A percentile compares a stretch with the other conserved stretches of the same genome.
Conservation (phyloP, 2,888 invertebrate species). For the Thera obeliscata region DNA sequence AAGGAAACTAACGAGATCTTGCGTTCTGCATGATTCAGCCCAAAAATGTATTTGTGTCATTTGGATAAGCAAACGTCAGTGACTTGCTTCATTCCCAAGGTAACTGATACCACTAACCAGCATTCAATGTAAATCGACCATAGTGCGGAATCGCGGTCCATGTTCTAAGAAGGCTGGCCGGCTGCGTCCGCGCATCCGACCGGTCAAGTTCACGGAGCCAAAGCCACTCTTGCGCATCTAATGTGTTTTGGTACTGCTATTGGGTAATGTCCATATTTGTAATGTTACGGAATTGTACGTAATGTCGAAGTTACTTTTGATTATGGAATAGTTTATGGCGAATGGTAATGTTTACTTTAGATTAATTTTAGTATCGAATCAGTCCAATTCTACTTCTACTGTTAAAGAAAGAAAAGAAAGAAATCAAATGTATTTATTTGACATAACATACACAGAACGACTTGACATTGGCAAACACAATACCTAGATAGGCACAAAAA, state of each 20-base stretch:
- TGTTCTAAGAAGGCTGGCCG: slow-evolving; percentile 62
- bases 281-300: slow-evolving; percentile 32
- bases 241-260: slow-evolving; percentile 36
- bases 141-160: slow-evolving; percentile 36
- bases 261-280: slow-evolving; percentile 40
- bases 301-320: slow-evolving; percentile 9
- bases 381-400: not conserved
- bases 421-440: too few relatives aligned
- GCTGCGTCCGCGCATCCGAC: slow-evolving; percentile 63
- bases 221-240: slow-evolving; percentile 51
- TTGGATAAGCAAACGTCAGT: too few relatives aligned
- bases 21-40: not conserved
- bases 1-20: not conserved
- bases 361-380: not conserved
- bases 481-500: too few relatives aligned
- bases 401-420: not conserved
- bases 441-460: too few relatives aligned
- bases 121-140: slow-evolving; percentile 9
- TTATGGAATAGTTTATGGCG: slow-evolving; percentile 1
- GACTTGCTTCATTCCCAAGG: too few relatives aligned
- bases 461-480: too few relatives aligned
- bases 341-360: not conserved
- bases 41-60: not conserved
- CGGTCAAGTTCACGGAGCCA: slow-evolving; percentile 78
- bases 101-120: slow-evolving; percentile 9